Conservation (phyloP, 2,113 vertebrate species). For the Chiloscyllium plagiosum region DNA sequence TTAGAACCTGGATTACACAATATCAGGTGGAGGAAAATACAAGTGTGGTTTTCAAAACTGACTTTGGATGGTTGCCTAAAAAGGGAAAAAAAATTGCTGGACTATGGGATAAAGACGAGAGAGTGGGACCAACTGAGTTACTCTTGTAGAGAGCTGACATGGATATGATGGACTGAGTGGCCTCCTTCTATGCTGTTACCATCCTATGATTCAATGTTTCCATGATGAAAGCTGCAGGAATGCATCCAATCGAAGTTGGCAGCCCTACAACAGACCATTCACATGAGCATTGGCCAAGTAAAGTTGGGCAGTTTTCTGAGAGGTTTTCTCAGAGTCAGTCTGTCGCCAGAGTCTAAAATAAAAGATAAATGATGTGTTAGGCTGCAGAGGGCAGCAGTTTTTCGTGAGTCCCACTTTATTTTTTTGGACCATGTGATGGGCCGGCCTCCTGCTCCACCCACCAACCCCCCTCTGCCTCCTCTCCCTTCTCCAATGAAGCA, state of each 20-base stretch:
- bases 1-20: background rate
- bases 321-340: background rate
- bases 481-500: background rate
- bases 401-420: background rate
- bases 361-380: background rate
- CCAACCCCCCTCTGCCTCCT: background rate
- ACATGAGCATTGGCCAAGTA: background rate
- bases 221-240: background rate
- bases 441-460: too few relatives aligned
- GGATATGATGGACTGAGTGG: background rate
- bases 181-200: background rate
- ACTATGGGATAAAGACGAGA: background rate
- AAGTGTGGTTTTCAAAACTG: background rate
- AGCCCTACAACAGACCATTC: background rate
- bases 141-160: too few relatives aligned
- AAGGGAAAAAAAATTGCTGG: background rate
- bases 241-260: background rate
- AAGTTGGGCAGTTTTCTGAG: background rate
- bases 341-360: background rate
- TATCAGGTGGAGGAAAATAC: background rate
- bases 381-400: conserved; percentile 31
- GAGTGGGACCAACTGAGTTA: too few relatives aligned
- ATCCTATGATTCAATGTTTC: background rate
- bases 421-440: too few relatives aligned
- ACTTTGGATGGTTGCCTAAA: background rate